These are phyloP conservation scores for Cryptocephalus moraei DNA, from an alignment of 2,888 invertebrate genomes.

Conservation along the genomic window DNA sequence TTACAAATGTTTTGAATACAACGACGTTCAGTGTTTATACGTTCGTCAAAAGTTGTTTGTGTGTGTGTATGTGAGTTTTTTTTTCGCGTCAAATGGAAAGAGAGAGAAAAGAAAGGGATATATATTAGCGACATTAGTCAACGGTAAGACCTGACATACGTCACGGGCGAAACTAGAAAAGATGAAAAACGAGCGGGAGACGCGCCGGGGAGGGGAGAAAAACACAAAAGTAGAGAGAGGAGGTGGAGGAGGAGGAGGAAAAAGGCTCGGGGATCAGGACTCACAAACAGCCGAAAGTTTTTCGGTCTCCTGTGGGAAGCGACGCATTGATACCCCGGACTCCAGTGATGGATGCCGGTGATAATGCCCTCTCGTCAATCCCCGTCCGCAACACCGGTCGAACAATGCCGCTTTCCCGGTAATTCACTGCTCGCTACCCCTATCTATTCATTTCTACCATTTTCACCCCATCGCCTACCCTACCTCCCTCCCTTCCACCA, in stretches of 20 bases:
- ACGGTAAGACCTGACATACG: slow-evolving; percentile 36
- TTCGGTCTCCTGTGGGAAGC: slow-evolving; percentile 38
- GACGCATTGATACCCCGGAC: slow-evolving; percentile 37
- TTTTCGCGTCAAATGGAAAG: not conserved
- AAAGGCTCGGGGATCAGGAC: slow-evolving; percentile 25
- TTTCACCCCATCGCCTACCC: not conserved
- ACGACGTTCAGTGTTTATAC: slow-evolving; percentile 1
- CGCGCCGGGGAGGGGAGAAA: slow-evolving; percentile 30
- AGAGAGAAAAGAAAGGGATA: not conserved
- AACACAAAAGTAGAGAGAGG: slow-evolving; percentile 25
- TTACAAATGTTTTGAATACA: no score
- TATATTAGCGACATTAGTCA: slow-evolving; percentile 29
- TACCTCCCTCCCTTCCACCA: slow-evolving; percentile 1
- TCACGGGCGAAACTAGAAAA: slow-evolving; percentile 39
- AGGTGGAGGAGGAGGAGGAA: slow-evolving; percentile 3
- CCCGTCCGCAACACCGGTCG: slow-evolving; percentile 44
- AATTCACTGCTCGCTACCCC: slow-evolving; percentile 35
- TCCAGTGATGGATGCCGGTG: slow-evolving; percentile 42
- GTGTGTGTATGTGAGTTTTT: not conserved
- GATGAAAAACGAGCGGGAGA: slow-evolving; percentile 37
- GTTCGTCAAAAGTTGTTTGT: slow-evolving; percentile 1
- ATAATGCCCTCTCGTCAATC: slow-evolving; percentile 46
- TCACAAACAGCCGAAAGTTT: slow-evolving; percentile 31
- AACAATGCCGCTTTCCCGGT: slow-evolving; percentile 42
- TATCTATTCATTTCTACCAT: slow-evolving; percentile 31